These are phyloP conservation scores for Calyptommatus sinebrachiatus DNA, from an alignment of 2,113 vertebrate genomes.

Conservation along the genomic window DNA sequence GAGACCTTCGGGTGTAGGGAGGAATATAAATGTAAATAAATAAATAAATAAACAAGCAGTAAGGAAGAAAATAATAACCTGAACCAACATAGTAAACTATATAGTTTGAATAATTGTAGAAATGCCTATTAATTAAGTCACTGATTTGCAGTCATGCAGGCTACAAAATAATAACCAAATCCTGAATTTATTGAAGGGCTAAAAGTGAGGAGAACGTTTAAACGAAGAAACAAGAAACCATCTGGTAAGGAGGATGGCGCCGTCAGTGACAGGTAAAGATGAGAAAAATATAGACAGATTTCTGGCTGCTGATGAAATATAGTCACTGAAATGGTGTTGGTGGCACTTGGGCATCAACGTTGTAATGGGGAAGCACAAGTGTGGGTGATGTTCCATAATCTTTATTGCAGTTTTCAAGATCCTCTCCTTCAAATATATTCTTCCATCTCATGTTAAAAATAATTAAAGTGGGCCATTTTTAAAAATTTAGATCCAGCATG, in stretches of 20 bases:
- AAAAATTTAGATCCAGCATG: no score
- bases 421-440: no score
- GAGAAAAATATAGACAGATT: constrained; percentile 8
- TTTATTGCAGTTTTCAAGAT: no score
- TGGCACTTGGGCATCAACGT: no score
- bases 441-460: no score
- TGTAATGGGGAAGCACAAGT: no score
- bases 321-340: no score
- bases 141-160: background rate
- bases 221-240: constrained; percentile 46
- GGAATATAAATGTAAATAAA: no score
- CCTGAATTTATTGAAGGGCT: constrained; percentile 63
- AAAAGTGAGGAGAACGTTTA: constrained; percentile 55
- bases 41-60: no score
- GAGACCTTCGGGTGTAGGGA: no score
- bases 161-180: constrained; percentile 50
- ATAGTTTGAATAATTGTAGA: background rate
- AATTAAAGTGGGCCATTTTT: no score
- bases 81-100: background rate
- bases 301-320: background rate
- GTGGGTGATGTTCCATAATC: no score
- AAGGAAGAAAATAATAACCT: background rate
- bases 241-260: constrained; percentile 31
- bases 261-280: constrained; percentile 45
- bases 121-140: background rate